Evolutionary conservation across 2,888 invertebrate species (phyloP).

Genomic region (Taphrorychus bicolor): DNA sequence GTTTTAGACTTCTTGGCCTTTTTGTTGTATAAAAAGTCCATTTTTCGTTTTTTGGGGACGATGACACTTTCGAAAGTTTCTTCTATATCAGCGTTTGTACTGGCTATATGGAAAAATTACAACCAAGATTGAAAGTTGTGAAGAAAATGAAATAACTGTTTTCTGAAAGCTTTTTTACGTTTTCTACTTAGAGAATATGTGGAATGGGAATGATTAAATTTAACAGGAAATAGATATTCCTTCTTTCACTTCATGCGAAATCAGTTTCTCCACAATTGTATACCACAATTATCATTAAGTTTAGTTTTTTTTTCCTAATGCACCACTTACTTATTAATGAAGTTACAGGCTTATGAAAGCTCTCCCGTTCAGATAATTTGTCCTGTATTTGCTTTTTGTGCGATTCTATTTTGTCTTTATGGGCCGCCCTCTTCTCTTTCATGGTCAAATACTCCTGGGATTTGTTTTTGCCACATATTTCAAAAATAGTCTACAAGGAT

Average conservation of each 20-base stretch:
- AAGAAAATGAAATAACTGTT: background rate
- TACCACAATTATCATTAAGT: no score
- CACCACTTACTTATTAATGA: constrained; percentile 20
- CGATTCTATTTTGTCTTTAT: constrained; percentile 67
- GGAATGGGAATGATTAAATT: no score
- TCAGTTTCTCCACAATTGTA: no score
- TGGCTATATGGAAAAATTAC: no score
- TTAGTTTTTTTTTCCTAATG: background rate
- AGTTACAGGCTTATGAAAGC: constrained; percentile 45
- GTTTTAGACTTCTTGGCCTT: constrained; percentile 65
- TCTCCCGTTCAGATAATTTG: constrained; percentile 51
- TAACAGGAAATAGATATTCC: no score
- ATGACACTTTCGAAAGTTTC: constrained; percentile 65
- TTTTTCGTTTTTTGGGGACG: constrained; percentile 64
- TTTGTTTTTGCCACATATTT: constrained; percentile 83
- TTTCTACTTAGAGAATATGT: no score
- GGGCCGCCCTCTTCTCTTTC: constrained; percentile 83
- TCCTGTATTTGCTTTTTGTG: constrained; percentile 59
- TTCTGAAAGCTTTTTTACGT: no score
- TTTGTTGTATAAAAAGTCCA: constrained; percentile 65
- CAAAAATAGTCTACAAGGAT: constrained; percentile 85
- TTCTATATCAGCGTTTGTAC: constrained; percentile 65
- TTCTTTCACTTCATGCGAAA: no score
- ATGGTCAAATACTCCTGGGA: constrained; percentile 82
- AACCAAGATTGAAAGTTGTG: no score